Conservation (phyloP, 2,113 vertebrate species). For the Lonchura striata region DNA sequence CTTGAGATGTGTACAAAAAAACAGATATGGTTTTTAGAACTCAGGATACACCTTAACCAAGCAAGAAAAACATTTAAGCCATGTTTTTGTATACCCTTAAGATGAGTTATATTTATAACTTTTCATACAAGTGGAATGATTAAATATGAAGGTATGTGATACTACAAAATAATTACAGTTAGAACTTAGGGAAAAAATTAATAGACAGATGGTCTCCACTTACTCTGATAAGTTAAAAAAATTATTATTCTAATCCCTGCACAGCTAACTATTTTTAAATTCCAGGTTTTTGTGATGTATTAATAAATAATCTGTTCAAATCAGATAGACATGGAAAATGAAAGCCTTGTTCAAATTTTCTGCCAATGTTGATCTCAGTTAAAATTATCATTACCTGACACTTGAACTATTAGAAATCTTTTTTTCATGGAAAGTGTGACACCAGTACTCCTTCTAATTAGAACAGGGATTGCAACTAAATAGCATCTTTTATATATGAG, state of each 20-base stretch:
- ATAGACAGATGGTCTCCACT: conserved; percentile 20
- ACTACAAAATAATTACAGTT: conserved; percentile 32
- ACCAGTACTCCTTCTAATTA: neutral
- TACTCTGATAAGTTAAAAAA: neutral
- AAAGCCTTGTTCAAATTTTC: neutral
- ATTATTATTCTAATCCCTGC: neutral
- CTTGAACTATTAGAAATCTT: neutral
- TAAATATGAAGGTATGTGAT: neutral
- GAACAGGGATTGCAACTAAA: neutral
- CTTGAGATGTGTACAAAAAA: neutral
- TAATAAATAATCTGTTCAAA: conserved; percentile 12
- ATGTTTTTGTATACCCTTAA: neutral
- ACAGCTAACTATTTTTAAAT: conserved; percentile 16
- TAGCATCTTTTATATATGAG: neutral
- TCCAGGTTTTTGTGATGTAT: neutral
- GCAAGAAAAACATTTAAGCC: neutral
- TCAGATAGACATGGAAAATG: neutral
- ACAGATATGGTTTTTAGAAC: neutral
- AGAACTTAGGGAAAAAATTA: neutral
- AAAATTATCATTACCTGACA: neutral
- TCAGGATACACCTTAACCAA: neutral
- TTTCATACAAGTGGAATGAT: neutral
- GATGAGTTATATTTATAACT: neutral
- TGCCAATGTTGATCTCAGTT: neutral
- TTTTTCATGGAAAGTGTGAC: neutral